Base-by-base conservation (phyloP, 2,888 invertebrate genomes). In the Hypsopygia costalis region DNA sequence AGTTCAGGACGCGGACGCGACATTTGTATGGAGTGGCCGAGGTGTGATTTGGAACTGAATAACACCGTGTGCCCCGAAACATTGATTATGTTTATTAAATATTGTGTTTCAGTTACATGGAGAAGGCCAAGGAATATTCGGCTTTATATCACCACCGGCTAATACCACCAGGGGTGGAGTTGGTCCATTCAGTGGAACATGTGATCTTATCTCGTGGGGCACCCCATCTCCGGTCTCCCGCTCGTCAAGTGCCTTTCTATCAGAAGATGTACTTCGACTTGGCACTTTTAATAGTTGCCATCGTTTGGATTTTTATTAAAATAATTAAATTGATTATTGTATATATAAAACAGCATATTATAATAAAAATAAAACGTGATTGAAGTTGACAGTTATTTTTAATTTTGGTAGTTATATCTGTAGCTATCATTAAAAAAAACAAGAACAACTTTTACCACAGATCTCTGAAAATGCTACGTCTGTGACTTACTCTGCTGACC, bases 141-240 rank as follows among this genome's bases (percentile, higher is more conserved):
- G 45, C 43, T 6, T 21, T 53, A 7, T 59, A 54, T 44, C 60
- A 56, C 36, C 44, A 60, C 28, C 81, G 91, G 6, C 49, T 51
- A 0, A 36, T 44, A n/a, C 3, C 51, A 1, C 61, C 65, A 7
- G 51, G 47, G 1, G 36, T 16, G 1, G 61, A 64, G 3, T 90
- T 92, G 10, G 75, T 91, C 16, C 55, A 58, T 36, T 62, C 64
- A 59, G 55, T 57, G 16, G 55, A 60, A 28, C 52, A 59, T 36
- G 62, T 62, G 21, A 34, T 54, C 6, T 36, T 27, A 6, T 59
- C 62, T 0, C 28, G 42, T 0, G 62, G 63, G 4, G 65, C 63
- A 0, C 45, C 44, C 4, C 56, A 60, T 40, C 52, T 61, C n/a
- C 47, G 55, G 10, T 56, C 55, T 0, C 51, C 51, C 0, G 55